phyloP scores from a whole-genome alignment of 2,113 vertebrate genomes.

The Pyxicephalus adspersus region DNA sequence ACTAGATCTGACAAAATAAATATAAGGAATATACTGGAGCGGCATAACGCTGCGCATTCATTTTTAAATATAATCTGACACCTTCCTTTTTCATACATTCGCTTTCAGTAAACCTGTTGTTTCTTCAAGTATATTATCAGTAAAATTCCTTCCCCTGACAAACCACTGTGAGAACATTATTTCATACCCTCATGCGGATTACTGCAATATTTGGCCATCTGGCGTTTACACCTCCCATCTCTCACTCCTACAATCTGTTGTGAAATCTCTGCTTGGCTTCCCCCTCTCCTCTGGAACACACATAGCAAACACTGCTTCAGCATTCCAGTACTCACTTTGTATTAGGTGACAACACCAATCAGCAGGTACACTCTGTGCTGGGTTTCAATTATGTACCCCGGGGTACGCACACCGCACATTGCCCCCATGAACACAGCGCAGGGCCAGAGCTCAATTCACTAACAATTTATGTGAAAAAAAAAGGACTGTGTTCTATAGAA shows the following conservation, averaged over 20 bases:
- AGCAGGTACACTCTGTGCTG: too few relatives aligned
- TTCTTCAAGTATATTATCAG: constrained; percentile 30
- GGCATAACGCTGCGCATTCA: background rate
- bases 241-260: constrained; percentile 35
- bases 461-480: background rate
- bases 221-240: constrained; percentile 30
- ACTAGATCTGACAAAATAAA: constrained; percentile 30
- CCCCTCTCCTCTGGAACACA: constrained; percentile 2
- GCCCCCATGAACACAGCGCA: too few relatives aligned
- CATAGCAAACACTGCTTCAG: background rate
- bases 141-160: constrained; percentile 8
- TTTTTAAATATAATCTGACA: constrained; percentile 14
- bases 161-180: constrained; percentile 33
- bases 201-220: constrained; percentile 44
- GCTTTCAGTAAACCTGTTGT: constrained; percentile 18
- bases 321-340: constrained; percentile 10
- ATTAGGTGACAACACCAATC: background rate
- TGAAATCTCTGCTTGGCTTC: constrained; percentile 20
- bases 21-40: constrained; percentile 19
- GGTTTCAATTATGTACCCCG: too few relatives aligned
- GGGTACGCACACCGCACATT: too few relatives aligned
- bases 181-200: constrained; percentile 40
- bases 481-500: background rate
- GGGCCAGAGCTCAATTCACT: too few relatives aligned
- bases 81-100: constrained; percentile 20